Conservation (phyloP, 2,797 vertebrate genomes). For the Cyclura pinguis region DNA sequence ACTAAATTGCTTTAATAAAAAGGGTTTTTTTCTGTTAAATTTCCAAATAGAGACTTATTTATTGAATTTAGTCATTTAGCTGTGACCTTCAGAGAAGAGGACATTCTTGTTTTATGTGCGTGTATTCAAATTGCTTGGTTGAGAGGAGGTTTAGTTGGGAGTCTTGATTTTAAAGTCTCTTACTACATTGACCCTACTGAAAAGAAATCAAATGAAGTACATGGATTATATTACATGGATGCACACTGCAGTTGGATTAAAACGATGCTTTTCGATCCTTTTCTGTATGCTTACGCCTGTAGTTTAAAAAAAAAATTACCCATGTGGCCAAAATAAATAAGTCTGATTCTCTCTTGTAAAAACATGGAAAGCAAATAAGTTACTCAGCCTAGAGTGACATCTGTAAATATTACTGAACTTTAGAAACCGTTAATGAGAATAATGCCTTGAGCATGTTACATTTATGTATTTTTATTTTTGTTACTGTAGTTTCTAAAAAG, state of each 20-base stretch:
- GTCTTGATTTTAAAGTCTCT: slow-evolving; percentile 30
- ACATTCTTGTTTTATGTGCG: slow-evolving; percentile 72
- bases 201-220: slow-evolving; percentile 36
- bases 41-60: slow-evolving; percentile 79
- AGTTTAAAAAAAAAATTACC: slow-evolving; percentile 13
- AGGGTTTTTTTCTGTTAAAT: slow-evolving; percentile 60
- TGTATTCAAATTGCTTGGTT: slow-evolving; percentile 68
- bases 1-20: slow-evolving; percentile 80
- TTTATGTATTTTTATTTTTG: background rate
- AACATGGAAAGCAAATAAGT: slow-evolving; percentile 11
- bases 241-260: slow-evolving; percentile 37
- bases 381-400: slow-evolving; percentile 16
- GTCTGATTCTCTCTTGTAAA: background rate
- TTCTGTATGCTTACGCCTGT: background rate
- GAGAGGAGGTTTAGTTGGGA: slow-evolving; percentile 6
- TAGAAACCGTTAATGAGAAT: slow-evolving; percentile 25
- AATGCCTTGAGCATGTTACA: slow-evolving; percentile 24
- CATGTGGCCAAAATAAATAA: slow-evolving; percentile 28
- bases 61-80: slow-evolving; percentile 77
- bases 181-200: slow-evolving; percentile 27
- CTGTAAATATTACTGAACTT: slow-evolving; percentile 26
- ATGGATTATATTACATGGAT: slow-evolving; percentile 47
- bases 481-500: slow-evolving; percentile 16
- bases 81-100: slow-evolving; percentile 72
- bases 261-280: background rate